Base-by-base conservation (phyloP, 2,797 vertebrate genomes). In the Enteromius argenteus region DNA sequence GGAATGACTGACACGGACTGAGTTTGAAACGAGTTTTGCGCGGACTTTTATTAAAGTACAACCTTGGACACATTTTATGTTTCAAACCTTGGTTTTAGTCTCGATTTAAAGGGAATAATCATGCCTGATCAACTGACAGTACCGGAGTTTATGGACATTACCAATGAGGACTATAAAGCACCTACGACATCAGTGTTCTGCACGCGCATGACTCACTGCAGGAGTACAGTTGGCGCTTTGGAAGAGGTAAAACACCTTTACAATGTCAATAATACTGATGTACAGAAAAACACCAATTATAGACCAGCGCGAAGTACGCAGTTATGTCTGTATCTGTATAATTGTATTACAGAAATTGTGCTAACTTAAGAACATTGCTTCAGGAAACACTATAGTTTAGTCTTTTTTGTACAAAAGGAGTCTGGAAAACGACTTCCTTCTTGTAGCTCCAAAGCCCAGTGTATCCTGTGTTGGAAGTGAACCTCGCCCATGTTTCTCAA, bases 141-240 rank as follows among this genome's bases (percentile, higher is more conserved):
- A 68, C 93, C 92, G 71, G 97, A 98, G 91, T 99, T 99, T 87
- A 95, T 99, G 85, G 86, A 94, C 32, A 97, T 98, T 92, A 98
- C 96, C 74, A 96, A 95, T 90, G 98, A 98, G 92, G 98, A 99
- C 95, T 98, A 97, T 92, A 97, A 96, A 93, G 96, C 97, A 42
- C 98, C 97, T 21, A 98, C 97, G 86, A 96, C 97, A 42, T 99
- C 98, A 88, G 98, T 94, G 95, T 99, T 99, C 95, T 96, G 95
- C 91, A 98, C 96, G 72, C 93, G 97, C 88, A 97, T 98, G 95
- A 90, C 90, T 86, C 96, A 97, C 92, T 99, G 98, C 92, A 93
- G 97, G 92, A 97, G 95, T 91, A 92, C 97, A 0, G 98, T 97
- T 92, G 89, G 95, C 13, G 95, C 95, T 74, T 95, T 99, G 92